Base-by-base conservation (phyloP, 2,797 vertebrate genomes). In the Tauraco hartlaubi region DNA sequence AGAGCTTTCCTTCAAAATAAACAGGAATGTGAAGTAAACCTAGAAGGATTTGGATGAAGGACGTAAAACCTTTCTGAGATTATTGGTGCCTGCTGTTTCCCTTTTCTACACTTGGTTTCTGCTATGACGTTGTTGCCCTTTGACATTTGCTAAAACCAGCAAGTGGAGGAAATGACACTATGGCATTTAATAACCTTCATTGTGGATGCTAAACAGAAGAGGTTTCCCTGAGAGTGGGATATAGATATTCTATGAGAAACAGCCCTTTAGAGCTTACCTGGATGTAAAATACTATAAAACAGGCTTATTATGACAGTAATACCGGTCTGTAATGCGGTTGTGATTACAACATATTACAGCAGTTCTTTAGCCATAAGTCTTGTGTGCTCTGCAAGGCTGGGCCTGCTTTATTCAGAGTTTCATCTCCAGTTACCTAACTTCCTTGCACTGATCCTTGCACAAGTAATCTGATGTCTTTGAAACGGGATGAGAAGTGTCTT, bases 181-280 rank as follows among this genome's bases (percentile, higher is more conserved):
- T 58, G 48, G 67, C 64, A 62, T 86, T 97, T 82, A 88, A 92
- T 93, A 94, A 93, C 78, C 91, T 94, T 74, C 35, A 56, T 74
- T 0, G 4, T 10, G 62, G 46, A 91, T 85, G 69, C 67, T 59
- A 76, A 91, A 52, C 61, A 69, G 74, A 85, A 68, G 43, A 83
- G 64, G 20, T 49, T 96, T 92, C 56, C 48, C 48, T 83, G 64
- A 51, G 49, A 74, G 39, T 18, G 31, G 35, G 80, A 54, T 29
- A 58, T 13, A 92, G 58, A 37, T 64, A 1, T 20, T 54, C 41
- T 17, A 15, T 48, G 62, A 86, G 81, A 96, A 94, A 78, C 2
- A 90, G 39, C 55, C 76, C 52, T 81, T 43, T 14, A 62, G 83
- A 64, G 67, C 79, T 54, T 17, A 90, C 87, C 88, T 85, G 76